Conservation (phyloP, 2,113 vertebrate species). For the Herpailurus yagouaroundi region DNA sequence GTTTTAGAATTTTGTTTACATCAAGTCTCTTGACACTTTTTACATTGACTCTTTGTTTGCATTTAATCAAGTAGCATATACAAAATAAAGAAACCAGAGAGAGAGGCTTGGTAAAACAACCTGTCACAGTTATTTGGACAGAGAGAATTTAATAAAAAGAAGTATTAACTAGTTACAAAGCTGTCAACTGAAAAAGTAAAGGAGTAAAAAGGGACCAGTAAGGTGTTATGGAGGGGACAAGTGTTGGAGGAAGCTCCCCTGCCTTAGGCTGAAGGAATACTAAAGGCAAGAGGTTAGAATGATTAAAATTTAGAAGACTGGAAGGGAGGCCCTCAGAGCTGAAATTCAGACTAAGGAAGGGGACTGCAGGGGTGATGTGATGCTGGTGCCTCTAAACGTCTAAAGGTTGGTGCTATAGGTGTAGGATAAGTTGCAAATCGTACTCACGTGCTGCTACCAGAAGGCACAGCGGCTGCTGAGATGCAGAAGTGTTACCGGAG, state of each 20-base stretch:
- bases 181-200: background rate
- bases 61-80: background rate
- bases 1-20: background rate
- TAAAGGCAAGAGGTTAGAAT: background rate
- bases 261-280: background rate
- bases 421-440: background rate
- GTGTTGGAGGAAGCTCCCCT: background rate
- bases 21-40: background rate
- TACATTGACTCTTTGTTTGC: background rate
- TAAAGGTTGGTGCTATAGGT: background rate
- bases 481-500: background rate
- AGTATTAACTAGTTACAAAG: background rate
- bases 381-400: background rate
- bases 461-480: background rate
- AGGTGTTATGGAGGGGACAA: too few species aligned
- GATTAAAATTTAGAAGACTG: background rate
- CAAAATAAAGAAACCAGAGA: background rate
- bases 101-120: conserved; percentile 31
- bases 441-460: background rate
- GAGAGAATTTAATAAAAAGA: background rate
- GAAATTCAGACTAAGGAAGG: background rate
- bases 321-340: background rate
- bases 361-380: background rate
- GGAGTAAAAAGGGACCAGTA: background rate
- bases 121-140: background rate